phyloP scores from a whole-genome alignment of 2,888 invertebrate genomes.

The Reticulitermes lucifugus region DNA sequence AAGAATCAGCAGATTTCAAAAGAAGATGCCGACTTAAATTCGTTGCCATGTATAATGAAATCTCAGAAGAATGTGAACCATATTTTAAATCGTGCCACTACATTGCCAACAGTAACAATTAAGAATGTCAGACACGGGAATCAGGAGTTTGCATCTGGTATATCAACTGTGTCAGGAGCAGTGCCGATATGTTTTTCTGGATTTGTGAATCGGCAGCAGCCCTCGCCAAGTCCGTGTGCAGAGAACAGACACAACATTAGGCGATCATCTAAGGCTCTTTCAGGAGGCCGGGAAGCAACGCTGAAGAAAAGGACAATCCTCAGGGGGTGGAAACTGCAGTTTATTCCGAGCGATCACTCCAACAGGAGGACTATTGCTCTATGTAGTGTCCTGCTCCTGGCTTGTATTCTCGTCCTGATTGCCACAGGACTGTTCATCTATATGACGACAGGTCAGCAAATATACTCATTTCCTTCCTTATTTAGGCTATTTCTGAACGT shows the following conservation, averaged over 20 bases:
- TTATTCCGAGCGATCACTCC: slow-evolving; percentile 17
- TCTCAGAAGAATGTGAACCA: not conserved
- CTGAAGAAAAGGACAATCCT: slow-evolving; percentile 14
- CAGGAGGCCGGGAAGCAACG: not conserved
- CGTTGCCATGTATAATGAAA: not conserved
- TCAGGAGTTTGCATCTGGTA: not conserved
- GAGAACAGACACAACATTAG: slow-evolving; percentile 19
- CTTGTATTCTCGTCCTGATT: not conserved
- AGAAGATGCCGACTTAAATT: not conserved
- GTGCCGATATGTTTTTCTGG: not conserved
- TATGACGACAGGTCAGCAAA: not conserved
- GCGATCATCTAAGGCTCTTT: not conserved
- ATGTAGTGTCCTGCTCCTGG: slow-evolving; percentile 13
- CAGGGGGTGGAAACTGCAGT: slow-evolving; percentile 7
- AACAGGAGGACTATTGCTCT: not conserved
- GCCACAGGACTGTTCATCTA: slow-evolving; percentile 18
- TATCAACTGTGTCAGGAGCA: slow-evolving; percentile 7
- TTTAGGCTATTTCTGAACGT: too few species aligned
- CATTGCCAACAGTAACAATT: not conserved
- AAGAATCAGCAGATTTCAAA: not conserved
- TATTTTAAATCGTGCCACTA: not conserved
- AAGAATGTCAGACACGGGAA: not conserved
- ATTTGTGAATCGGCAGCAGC: not conserved
- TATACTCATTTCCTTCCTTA: too few species aligned
- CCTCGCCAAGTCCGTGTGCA: slow-evolving; percentile 7